Percentiles rank a stretch among this genome's conserved stretches.
Evolutionary conservation across 1,140 invertebrate species (phyloP).

Genomic region (Polypedilum pembai): DNA sequence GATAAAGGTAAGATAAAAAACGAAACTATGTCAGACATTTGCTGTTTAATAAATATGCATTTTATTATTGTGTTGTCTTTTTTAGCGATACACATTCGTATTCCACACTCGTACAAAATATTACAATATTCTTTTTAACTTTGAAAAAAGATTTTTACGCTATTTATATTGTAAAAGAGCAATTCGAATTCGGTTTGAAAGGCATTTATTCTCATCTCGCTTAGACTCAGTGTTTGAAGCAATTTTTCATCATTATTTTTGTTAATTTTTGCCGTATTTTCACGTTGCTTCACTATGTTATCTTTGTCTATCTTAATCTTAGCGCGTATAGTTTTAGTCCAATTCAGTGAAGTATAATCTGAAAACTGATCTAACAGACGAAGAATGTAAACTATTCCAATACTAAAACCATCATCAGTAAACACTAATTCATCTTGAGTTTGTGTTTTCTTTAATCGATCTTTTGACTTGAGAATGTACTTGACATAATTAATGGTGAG

Average conservation of each 20-base stretch:
- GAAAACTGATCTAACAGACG: conserved; percentile 60
- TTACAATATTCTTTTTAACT: background rate
- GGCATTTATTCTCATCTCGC: conserved; percentile 67
- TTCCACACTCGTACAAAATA: too few species aligned
- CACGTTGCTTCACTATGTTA: conserved; percentile 50
- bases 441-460: conserved; percentile 62
- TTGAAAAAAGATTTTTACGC: conserved; percentile 89
- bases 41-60: too few species aligned
- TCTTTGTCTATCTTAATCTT: conserved; percentile 60
- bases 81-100: too few species aligned
- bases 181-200: conserved; percentile 85
- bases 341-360: conserved; percentile 89
- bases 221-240: conserved; percentile 89
- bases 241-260: conserved; percentile 69
- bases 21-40: too few species aligned
- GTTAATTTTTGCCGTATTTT: conserved; percentile 39
- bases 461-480: conserved; percentile 84
- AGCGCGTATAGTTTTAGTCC: conserved; percentile 83
- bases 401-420: conserved; percentile 96
- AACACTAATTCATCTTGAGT: conserved; percentile 81
- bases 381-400: conserved; percentile 75
- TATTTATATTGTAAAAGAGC: conserved; percentile 84
- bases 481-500: conserved; percentile 93
- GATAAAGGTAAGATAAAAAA: too few species aligned
- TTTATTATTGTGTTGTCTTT: too few species aligned